Base-by-base conservation (phyloP, 2,113 vertebrate genomes). In the Chascanopsetta lugubris region DNA sequence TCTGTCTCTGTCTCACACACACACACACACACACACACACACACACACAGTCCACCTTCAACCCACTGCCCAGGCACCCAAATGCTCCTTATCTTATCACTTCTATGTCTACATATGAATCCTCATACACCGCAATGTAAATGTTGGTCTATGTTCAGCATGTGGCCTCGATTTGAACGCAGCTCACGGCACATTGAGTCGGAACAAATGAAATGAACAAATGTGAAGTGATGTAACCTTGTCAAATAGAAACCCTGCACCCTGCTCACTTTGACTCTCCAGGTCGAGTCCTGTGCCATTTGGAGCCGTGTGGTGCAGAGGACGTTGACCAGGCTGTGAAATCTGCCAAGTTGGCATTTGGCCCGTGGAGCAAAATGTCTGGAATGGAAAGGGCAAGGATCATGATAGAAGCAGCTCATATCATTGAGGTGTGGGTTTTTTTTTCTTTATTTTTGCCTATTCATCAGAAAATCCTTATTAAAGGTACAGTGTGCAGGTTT, bases 351-450 rank as follows among this genome's bases (percentile, higher is more conserved):
- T 76, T 88, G 7, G 97, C 96, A 29, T 97, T 95, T 77, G 87
- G 86, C 76, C 80, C 80, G 54, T 99, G 97, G 97, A 95, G 94
- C 30, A 90, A 90, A 63, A 90, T 95, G 83, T 95, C 96, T 0
- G 97, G 97, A 59, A 94, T 96, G 95, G 96, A 99, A 74, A 93
- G 97, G n/a, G 86, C 92, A 11, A 92, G 89, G 22, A 80, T 97
- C 75, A 92, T 99, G 90, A 87, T 96, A 75, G 93, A 97, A 82
- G 95, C 96, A 22, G 97, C 96, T 6, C 94, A 90, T 48, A 91
- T 97, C 27, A 96, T 99, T 43, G 93, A 94, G 93, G 97, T 98
- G 84, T 63, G 17, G 30, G 34, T 58, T 53, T 4, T 42, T 0
- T 45, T 1, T 36, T 5, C 22, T 12, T 27, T 18, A 8, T 36